These are phyloP conservation scores for Tanypteryx hageni DNA, from an alignment of 2,888 invertebrate genomes.

Conservation along the genomic window DNA sequence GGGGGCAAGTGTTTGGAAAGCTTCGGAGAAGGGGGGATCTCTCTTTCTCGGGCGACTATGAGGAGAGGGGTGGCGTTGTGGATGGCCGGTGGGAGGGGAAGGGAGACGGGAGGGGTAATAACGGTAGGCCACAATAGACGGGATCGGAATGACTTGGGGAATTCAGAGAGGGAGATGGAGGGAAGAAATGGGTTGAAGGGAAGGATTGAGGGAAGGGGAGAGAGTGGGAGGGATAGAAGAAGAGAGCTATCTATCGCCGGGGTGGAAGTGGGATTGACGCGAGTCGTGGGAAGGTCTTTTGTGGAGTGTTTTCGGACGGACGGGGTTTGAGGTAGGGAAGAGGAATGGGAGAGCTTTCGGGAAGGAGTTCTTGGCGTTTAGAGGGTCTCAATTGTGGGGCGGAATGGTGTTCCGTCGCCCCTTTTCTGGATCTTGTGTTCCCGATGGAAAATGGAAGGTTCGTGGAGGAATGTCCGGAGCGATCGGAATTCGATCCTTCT, in stretches of 20 bases:
- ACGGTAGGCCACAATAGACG: constrained; percentile 19
- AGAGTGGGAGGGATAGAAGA: neutral
- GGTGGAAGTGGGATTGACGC: neutral
- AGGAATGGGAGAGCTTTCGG: too few species aligned
- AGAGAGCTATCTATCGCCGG: neutral
- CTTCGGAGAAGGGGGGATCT: too few species aligned
- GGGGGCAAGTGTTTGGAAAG: constrained; percentile 28
- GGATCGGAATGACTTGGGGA: constrained; percentile 22
- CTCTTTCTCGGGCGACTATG: too few species aligned
- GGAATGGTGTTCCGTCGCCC: neutral
- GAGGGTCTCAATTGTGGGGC: constrained; percentile 12
- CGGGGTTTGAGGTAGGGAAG: neutral
- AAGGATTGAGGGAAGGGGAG: neutral
- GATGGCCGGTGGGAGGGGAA: neutral
- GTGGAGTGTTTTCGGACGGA: neutral
- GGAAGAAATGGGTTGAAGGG: neutral
- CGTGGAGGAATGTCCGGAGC: neutral
- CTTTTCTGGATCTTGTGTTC: neutral
- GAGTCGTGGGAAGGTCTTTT: constrained; percentile 19
- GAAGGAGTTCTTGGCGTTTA: neutral
- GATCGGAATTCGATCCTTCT: neutral
- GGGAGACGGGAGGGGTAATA: constrained; percentile 29
- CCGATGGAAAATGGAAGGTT: neutral
- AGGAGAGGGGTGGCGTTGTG: neutral
- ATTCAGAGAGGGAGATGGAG: neutral